Evolutionary conservation across 2,888 invertebrate species (phyloP).

Genomic region (Spilarctia lutea): DNA sequence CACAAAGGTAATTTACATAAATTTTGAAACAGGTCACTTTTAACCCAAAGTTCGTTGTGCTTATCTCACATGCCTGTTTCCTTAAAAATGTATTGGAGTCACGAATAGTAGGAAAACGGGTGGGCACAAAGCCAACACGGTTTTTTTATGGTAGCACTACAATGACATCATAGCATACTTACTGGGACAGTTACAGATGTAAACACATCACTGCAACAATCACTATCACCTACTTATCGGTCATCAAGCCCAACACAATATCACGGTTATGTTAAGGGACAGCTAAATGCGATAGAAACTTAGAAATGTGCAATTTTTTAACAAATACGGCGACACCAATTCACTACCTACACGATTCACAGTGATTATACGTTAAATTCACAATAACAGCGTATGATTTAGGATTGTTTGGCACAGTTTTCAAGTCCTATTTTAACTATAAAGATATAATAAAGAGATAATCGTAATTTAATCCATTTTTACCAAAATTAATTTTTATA

Average conservation of each 20-base stretch:
- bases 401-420: constrained; percentile 62
- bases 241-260: constrained; percentile 49
- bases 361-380: constrained; percentile 56
- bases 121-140: constrained; percentile 85
- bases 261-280: constrained; percentile 57
- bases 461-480: constrained; percentile 67
- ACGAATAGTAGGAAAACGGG: constrained; percentile 80
- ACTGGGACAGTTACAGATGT: constrained; percentile 81
- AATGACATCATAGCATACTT: constrained; percentile 84
- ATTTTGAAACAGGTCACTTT: constrained; percentile 66
- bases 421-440: constrained; percentile 45
- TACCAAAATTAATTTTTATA: constrained; percentile 67
- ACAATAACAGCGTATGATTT: constrained; percentile 53
- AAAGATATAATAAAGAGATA: constrained; percentile 50
- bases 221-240: constrained; percentile 61
- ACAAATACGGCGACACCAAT: constrained; percentile 75
- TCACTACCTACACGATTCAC: constrained; percentile 79
- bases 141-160: constrained; percentile 81
- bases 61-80: constrained; percentile 75
- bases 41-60: constrained; percentile 77
- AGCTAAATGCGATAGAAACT: constrained; percentile 55
- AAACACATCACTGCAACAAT: constrained; percentile 81
- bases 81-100: constrained; percentile 72
- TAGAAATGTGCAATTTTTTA: constrained; percentile 62
- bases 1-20: constrained; percentile 64